Conservation (phyloP, 2,888 invertebrate genomes). For the Gymnosoma rotundatum region DNA sequence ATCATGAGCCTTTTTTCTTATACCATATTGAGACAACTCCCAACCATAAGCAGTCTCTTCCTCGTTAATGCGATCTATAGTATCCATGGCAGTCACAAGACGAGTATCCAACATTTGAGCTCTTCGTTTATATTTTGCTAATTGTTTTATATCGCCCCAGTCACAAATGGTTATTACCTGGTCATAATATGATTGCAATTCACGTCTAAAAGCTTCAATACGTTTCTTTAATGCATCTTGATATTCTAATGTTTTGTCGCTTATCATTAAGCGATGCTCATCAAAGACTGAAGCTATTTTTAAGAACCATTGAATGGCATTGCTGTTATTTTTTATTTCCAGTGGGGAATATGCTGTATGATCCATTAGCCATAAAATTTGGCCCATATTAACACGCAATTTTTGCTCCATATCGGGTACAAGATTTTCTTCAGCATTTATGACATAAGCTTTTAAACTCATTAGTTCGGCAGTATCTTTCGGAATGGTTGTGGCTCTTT, state of each 20-base stretch:
- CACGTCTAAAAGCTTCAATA: constrained; percentile 91
- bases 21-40: constrained; percentile 94
- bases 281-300: constrained; percentile 91
- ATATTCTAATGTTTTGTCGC: constrained; percentile 92
- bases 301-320: constrained; percentile 93
- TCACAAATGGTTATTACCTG: constrained; percentile 93
- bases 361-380: constrained; percentile 92
- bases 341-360: constrained; percentile 90
- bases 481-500: constrained; percentile 90
- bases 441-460: constrained; percentile 90
- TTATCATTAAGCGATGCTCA: constrained; percentile 90
- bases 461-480: constrained; percentile 93
- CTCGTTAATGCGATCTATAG: constrained; percentile 94
- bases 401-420: constrained; percentile 90
- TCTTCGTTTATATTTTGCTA: constrained; percentile 91
- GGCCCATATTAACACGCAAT: constrained; percentile 86
- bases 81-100: constrained; percentile 87
- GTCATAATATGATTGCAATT: constrained; percentile 89
- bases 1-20: constrained; percentile 90
- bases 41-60: constrained; percentile 95
- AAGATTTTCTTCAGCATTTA: constrained; percentile 88
- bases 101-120: constrained; percentile 89
- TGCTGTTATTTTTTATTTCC: constrained; percentile 94
- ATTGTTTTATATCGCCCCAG: constrained; percentile 92
- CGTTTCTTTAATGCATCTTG: constrained; percentile 90